A percentile compares a stretch with the other conserved stretches of the same genome.
Conservation (phyloP, 92 coral and sea anemone species). For the Epizoanthus rinbou region DNA sequence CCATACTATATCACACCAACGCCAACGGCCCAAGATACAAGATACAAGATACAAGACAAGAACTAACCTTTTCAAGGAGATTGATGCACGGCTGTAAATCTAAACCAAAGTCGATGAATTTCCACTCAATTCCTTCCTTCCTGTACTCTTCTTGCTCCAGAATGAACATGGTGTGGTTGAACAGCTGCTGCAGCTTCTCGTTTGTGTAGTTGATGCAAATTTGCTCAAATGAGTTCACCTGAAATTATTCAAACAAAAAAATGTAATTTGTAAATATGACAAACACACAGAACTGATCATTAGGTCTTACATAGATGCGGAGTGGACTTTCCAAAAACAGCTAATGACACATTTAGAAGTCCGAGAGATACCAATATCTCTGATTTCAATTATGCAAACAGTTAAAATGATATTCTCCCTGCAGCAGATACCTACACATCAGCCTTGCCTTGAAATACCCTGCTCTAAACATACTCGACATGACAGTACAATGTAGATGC, state of each 20-base stretch:
- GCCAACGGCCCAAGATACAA: too few relatives aligned
- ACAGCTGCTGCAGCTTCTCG: slow-evolving; percentile 96
- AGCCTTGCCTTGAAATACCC: background rate
- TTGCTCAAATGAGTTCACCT: slow-evolving; percentile 98
- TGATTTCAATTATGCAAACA: too few relatives aligned
- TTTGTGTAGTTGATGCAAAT: slow-evolving; percentile 98
- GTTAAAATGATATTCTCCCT: background rate
- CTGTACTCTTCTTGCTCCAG: slow-evolving; percentile 99
- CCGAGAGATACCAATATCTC: too few relatives aligned
- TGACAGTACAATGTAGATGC: too few relatives aligned
- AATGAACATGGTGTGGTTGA: slow-evolving; percentile 98
- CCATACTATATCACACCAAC: too few relatives aligned
- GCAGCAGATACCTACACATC: background rate
- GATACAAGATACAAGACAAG: background rate
- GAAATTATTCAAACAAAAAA: slow-evolving; percentile 2
- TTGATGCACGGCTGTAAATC: slow-evolving; percentile 99
- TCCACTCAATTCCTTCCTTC: slow-evolving; percentile 99
- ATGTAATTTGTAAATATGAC: too few relatives aligned
- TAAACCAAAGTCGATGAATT: slow-evolving; percentile 99
- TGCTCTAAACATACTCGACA: too few relatives aligned
- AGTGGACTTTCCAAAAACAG: too few relatives aligned
- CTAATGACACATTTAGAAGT: too few relatives aligned
- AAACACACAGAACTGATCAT: too few relatives aligned
- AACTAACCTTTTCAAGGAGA: slow-evolving; percentile 83
- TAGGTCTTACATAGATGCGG: too few relatives aligned